Conservation (phyloP, 2,888 invertebrate species). For the Lepidochitona cinerea region DNA sequence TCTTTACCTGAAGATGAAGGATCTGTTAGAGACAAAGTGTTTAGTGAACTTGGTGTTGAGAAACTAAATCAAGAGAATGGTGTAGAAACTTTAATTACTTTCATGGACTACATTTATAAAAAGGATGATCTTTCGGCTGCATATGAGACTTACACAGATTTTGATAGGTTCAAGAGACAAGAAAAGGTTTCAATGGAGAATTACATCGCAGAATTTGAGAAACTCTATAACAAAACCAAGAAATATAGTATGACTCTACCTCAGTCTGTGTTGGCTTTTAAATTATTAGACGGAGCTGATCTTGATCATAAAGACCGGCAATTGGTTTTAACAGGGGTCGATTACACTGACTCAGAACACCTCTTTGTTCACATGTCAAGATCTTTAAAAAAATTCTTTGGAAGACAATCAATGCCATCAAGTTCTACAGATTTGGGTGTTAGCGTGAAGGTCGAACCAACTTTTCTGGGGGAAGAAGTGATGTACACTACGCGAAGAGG, state of each 20-base stretch:
- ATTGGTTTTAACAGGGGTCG: slow-evolving; percentile 6
- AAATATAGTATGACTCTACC: slow-evolving; percentile 25
- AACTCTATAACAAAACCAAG: slow-evolving; percentile 12
- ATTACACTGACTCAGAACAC: not conserved
- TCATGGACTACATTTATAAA: slow-evolving; percentile 27
- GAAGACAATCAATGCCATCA: not conserved
- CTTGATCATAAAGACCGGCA: slow-evolving; percentile 8
- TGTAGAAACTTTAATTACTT: slow-evolving; percentile 10
- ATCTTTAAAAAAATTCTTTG: slow-evolving; percentile 4
- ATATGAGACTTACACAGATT: slow-evolving; percentile 26
- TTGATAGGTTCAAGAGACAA: slow-evolving; percentile 21
- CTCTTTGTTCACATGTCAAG: not conserved
- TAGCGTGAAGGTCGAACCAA: not conserved
- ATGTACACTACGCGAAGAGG: not conserved
- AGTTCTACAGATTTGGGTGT: not conserved
- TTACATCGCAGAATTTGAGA: slow-evolving; percentile 27
- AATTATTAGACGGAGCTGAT: slow-evolving; percentile 9
- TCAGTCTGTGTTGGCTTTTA: slow-evolving; percentile 23
- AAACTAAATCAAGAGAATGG: slow-evolving; percentile 23
- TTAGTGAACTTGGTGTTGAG: too few relatives aligned
- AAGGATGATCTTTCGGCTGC: slow-evolving; percentile 24
- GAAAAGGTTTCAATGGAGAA: slow-evolving; percentile 18
- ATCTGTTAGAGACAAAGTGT: too few relatives aligned
- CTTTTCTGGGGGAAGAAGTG: not conserved
- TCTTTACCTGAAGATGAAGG: too few relatives aligned